phyloP scores from a whole-genome alignment of 2,888 invertebrate species.

The Hirtodrosophila trivittata region DNA sequence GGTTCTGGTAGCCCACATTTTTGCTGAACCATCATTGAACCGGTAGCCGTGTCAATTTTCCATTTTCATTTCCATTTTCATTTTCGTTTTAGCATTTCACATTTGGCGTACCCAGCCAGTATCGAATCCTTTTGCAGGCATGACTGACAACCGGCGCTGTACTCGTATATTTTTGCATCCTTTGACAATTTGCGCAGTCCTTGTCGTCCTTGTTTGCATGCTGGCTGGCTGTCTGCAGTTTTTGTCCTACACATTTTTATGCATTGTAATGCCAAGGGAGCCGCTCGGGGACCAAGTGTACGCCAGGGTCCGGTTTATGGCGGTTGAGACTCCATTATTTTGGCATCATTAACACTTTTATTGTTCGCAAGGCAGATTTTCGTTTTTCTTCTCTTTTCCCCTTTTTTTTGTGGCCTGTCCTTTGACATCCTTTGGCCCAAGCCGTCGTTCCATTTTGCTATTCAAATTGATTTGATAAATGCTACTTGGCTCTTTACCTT shows the following conservation, averaged over 20 bases:
- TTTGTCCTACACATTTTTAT: constrained; percentile 37
- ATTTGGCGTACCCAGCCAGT: constrained; percentile 41
- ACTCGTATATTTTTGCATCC: constrained; percentile 60
- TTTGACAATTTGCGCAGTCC: constrained; percentile 60
- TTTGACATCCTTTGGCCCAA: constrained; percentile 40
- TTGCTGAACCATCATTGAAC: constrained; percentile 49
- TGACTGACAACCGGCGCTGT: constrained; percentile 58
- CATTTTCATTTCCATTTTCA: constrained; percentile 17
- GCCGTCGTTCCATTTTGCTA: constrained; percentile 31
- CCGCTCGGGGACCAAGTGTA: constrained; percentile 2
- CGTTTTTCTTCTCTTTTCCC: background rate
- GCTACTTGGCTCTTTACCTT: constrained; percentile 36
- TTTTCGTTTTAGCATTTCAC: constrained; percentile 16
- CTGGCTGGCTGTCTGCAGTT: background rate
- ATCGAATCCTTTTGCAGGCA: constrained; percentile 48
- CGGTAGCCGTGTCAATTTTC: constrained; percentile 64
- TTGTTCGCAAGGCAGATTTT: constrained; percentile 51
- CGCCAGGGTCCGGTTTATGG: constrained; percentile 14
- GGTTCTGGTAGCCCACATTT: constrained; percentile 24
- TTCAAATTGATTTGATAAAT: constrained; percentile 64
- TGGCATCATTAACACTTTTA: constrained; percentile 78
- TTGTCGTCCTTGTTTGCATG: constrained; percentile 13
- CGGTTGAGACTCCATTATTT: constrained; percentile 62
- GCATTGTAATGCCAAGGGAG: constrained; percentile 65
- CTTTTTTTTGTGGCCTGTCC: constrained; percentile 28